These are phyloP conservation scores for Caenorhabditis inopinata DNA, from an alignment of 1,140 invertebrate species.

Conservation along the genomic window DNA sequence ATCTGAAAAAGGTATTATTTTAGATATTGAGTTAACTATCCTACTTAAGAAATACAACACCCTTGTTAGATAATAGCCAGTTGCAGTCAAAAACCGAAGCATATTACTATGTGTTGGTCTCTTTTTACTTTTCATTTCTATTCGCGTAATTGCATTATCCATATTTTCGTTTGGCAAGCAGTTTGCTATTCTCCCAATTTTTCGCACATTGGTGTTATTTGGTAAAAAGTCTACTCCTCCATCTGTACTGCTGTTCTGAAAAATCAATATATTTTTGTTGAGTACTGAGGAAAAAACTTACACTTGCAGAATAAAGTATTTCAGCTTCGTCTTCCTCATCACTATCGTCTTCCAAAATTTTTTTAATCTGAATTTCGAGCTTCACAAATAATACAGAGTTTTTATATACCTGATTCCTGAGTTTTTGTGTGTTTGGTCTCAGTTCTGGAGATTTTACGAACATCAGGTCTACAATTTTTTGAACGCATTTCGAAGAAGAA, in stretches of 20 bases:
- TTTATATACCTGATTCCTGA: not conserved
- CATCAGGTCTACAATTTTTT: constrained; percentile 41
- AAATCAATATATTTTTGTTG: not conserved
- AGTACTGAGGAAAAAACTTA: not conserved
- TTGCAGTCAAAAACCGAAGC: not conserved
- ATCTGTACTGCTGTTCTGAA: not conserved
- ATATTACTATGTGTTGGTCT: not conserved
- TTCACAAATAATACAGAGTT: not conserved
- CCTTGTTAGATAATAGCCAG: not conserved
- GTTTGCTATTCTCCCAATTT: not conserved
- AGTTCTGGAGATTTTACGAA: constrained; percentile 37
- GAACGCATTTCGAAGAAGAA: constrained; percentile 34
- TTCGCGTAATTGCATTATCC: not conserved
- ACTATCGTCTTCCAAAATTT: not conserved
- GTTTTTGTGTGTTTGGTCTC: not conserved
- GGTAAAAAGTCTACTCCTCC: not conserved
- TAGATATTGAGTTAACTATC: not conserved
- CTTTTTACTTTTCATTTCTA: not conserved
- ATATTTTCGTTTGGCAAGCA: not conserved
- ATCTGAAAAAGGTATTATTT: not conserved
- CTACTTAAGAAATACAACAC: constrained; percentile 40
- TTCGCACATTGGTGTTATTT: not conserved
- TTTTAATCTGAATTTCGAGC: constrained; percentile 11
- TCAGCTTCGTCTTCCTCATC: not conserved
- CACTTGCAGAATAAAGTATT: not conserved